Conservation (phyloP, 2,113 vertebrate species). For the Ranitomeya variabilis region DNA sequence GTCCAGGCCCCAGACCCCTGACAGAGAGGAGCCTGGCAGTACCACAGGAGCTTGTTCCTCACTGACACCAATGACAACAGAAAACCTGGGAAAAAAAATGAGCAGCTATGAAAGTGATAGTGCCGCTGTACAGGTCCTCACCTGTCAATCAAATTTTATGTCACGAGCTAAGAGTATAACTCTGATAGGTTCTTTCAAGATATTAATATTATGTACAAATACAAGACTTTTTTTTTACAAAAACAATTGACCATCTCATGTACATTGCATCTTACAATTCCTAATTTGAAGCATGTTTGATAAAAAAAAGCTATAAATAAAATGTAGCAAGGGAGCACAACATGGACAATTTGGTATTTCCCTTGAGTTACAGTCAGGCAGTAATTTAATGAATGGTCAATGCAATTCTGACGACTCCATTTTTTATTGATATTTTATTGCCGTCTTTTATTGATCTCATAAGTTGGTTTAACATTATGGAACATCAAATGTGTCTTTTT, state of each 20-base stretch:
- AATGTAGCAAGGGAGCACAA: conserved; percentile 56
- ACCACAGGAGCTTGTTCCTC: conserved; percentile 76
- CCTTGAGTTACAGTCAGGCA: conserved; percentile 64
- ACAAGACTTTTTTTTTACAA: background rate
- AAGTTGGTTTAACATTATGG: conserved; percentile 5
- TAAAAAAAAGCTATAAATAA: background rate
- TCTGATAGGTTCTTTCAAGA: background rate
- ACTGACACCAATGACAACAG: conserved; percentile 74
- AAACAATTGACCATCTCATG: background rate
- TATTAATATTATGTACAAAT: background rate
- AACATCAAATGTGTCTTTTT: background rate
- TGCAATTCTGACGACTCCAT: conserved; percentile 66
- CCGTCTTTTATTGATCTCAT: conserved; percentile 69
- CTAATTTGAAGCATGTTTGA: conserved; percentile 22
- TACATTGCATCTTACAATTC: background rate
- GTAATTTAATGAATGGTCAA: conserved; percentile 62
- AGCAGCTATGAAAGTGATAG: conserved; percentile 68
- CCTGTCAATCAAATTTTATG: conserved; percentile 72
- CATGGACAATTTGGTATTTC: conserved; percentile 68
- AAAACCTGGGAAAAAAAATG: conserved; percentile 74
- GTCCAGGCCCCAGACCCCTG: conserved; percentile 80
- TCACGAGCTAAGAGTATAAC: conserved; percentile 52
- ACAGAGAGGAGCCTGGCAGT: conserved; percentile 80
- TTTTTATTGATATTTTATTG: conserved; percentile 71
- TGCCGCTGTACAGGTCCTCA: conserved; percentile 69